Evolutionary conservation across 2,797 vertebrate genomes (phyloP).

Genomic region (Chromis chromis): DNA sequence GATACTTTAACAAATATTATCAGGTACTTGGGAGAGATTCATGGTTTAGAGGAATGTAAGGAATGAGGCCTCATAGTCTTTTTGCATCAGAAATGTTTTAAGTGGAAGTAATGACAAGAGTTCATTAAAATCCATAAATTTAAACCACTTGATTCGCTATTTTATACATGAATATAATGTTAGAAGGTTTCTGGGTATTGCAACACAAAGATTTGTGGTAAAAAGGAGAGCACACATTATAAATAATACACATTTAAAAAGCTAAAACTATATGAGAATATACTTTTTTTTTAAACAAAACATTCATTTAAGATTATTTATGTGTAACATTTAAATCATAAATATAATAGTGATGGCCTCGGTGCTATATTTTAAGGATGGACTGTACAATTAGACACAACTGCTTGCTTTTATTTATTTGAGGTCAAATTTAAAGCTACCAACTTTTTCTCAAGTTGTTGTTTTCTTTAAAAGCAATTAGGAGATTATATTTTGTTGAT

Average conservation of each 20-base stretch:
- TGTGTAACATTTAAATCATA: slow-evolving; percentile 44
- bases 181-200: slow-evolving; percentile 2
- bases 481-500: slow-evolving; percentile 13
- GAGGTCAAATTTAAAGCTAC: slow-evolving; percentile 34
- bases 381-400: slow-evolving; percentile 16
- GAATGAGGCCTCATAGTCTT: slow-evolving; percentile 1
- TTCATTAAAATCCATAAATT: slow-evolving; percentile 5
- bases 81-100: slow-evolving; percentile 8
- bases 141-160: slow-evolving; percentile 3
- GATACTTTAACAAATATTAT: slow-evolving; percentile 11
- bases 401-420: slow-evolving; percentile 51
- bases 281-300: slow-evolving; percentile 10
- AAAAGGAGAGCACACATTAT: not conserved
- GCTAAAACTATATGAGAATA: slow-evolving; percentile 33
- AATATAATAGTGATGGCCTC: slow-evolving; percentile 15
- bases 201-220: slow-evolving; percentile 5
- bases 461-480: slow-evolving; percentile 44
- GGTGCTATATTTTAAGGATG: slow-evolving; percentile 33
- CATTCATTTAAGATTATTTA: slow-evolving; percentile 49
- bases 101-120: slow-evolving; percentile 24
- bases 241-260: slow-evolving; percentile 16
- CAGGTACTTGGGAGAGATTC: not conserved
- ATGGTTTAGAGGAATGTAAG: not conserved
- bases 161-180: slow-evolving; percentile 3
- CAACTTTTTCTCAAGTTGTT: slow-evolving; percentile 22